Evolutionary conservation across 2,797 vertebrate genomes (phyloP).

Genomic region (Spinus olivaceus): DNA sequence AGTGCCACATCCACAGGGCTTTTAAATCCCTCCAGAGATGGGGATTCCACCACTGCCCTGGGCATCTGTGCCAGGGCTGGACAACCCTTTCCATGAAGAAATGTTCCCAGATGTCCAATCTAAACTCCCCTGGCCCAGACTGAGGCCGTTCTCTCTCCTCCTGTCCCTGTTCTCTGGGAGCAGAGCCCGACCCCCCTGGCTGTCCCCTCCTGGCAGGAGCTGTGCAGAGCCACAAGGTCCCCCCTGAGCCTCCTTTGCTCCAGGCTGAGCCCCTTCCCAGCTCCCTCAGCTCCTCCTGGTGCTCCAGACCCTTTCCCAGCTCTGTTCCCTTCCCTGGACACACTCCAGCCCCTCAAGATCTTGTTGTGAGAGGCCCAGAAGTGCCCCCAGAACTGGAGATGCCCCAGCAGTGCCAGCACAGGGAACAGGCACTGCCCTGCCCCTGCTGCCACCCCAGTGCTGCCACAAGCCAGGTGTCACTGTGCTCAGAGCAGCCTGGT

Average conservation of each 20-base stretch:
- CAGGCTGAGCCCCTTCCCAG: background rate
- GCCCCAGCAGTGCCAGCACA: background rate
- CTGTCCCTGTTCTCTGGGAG: background rate
- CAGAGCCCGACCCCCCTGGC: fast-evolving
- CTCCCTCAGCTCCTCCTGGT: fast-evolving
- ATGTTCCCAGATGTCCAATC: fast-evolving
- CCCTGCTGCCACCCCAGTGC: background rate
- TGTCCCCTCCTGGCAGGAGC: background rate
- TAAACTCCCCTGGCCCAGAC: fast-evolving
- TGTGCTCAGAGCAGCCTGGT: background rate
- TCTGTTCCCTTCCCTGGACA: fast-evolving
- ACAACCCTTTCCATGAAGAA: fast-evolving
- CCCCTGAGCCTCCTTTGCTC: background rate
- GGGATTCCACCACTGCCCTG: fast-evolving
- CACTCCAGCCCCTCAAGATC: fast-evolving
- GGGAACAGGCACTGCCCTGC: fast-evolving
- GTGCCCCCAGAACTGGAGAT: fast-evolving
- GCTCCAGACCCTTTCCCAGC: background rate
- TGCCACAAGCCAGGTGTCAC: background rate
- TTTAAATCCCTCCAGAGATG: background rate
- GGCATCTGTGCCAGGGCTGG: background rate
- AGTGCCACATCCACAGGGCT: fast-evolving
- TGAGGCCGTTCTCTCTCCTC: background rate
- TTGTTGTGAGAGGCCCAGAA: background rate
- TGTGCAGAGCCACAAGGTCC: background rate